These are phyloP conservation scores for Drosophila baimaii DNA, from an alignment of 1,140 invertebrate genomes.

Conservation along the genomic window DNA sequence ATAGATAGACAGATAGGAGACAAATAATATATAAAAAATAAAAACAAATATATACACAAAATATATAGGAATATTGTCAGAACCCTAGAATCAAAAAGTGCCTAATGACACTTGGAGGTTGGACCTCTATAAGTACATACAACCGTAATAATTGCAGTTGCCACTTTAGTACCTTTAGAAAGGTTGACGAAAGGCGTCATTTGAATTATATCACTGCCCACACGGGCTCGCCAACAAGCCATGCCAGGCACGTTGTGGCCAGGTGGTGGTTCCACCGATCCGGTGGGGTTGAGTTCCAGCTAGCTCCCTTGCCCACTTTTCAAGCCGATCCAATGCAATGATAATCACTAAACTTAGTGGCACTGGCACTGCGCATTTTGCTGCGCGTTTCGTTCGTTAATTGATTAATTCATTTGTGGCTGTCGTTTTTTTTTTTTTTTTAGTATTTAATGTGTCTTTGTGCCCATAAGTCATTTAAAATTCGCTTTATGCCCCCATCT, in stretches of 20 bases:
- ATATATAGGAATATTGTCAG: background rate
- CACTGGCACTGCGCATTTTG: constrained; percentile 47
- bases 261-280: constrained; percentile 7
- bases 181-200: constrained; percentile 25
- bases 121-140: background rate
- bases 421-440: constrained; percentile 20
- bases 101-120: constrained; percentile 14
- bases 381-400: constrained; percentile 15
- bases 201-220: constrained; percentile 34
- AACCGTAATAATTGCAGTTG: constrained; percentile 11
- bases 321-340: constrained; percentile 38
- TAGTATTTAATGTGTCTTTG: constrained; percentile 43
- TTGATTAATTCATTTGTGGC: constrained; percentile 62
- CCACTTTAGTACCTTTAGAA: constrained; percentile 15
- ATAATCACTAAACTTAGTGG: constrained; percentile 44
- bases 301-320: too few species aligned
- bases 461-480: constrained; percentile 48
- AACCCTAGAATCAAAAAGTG: background rate
- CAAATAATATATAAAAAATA: background rate
- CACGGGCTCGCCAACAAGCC: background rate
- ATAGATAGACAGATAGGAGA: background rate
- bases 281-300: too few species aligned
- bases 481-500: constrained; percentile 36
- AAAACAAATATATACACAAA: background rate
- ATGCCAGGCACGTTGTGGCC: constrained; percentile 37